These are phyloP conservation scores for Atrina japonica DNA, from an alignment of 2,888 invertebrate species.

Conservation along the genomic window DNA sequence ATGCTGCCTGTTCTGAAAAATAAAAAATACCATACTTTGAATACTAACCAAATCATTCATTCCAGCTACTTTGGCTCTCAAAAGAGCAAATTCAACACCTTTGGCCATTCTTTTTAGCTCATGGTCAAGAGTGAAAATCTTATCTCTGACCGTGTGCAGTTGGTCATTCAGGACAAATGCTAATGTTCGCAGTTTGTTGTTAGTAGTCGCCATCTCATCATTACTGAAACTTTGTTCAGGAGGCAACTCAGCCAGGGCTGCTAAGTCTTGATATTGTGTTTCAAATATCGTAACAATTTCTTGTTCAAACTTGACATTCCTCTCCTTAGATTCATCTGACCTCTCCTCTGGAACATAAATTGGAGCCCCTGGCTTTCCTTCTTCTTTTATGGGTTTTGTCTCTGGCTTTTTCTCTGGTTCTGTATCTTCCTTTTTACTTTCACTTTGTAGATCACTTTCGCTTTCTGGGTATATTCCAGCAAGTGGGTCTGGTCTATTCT, in stretches of 20 bases:
- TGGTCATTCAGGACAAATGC: constrained; percentile 61
- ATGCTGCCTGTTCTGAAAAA: no score
- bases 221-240: constrained; percentile 37
- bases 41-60: constrained; percentile 62
- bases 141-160: constrained; percentile 55
- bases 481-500: constrained; percentile 39
- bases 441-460: not conserved
- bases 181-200: constrained; percentile 54
- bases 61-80: constrained; percentile 55
- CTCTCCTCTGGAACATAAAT: constrained; percentile 32
- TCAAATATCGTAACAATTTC: constrained; percentile 48
- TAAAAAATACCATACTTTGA: not conserved
- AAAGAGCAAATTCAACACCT: constrained; percentile 63
- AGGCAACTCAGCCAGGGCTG: constrained; percentile 15
- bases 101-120: constrained; percentile 64
- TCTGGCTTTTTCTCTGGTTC: constrained; percentile 8
- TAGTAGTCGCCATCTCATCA: constrained; percentile 48
- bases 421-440: not conserved
- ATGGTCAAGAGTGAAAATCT: constrained; percentile 59
- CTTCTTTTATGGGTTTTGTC: constrained; percentile 4
- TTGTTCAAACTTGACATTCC: constrained; percentile 39
- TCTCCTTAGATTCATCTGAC: constrained; percentile 30
- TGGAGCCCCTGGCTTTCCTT: not conserved
- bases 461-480: constrained; percentile 4
- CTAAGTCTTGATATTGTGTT: constrained; percentile 21